Evolutionary conservation across 2,888 invertebrate genomes (phyloP).

Genomic region (Panopea generosa): DNA sequence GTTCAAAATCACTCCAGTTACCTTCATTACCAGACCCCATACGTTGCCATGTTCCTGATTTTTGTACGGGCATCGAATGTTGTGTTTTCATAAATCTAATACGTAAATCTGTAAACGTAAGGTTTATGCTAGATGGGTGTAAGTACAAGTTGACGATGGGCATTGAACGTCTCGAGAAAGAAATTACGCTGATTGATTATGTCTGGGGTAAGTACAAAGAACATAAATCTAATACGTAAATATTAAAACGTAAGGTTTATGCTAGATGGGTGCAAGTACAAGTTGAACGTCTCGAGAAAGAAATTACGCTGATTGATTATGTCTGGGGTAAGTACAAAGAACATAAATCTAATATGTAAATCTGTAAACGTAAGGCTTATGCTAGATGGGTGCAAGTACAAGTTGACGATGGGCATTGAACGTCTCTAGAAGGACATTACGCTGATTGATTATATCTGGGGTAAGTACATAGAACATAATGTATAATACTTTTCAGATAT

Average conservation of each 20-base stretch:
- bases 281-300: slow-evolving; percentile 37
- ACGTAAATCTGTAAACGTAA: slow-evolving; percentile 35
- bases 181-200: slow-evolving; percentile 19
- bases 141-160: slow-evolving; percentile 27
- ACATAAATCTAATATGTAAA: slow-evolving; percentile 21
- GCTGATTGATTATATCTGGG: slow-evolving; percentile 20
- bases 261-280: slow-evolving; percentile 44
- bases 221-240: slow-evolving; percentile 23
- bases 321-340: too few species aligned
- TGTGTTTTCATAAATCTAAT: slow-evolving; percentile 38
- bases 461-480: too few species aligned
- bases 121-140: slow-evolving; percentile 44
- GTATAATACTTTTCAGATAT: too few species aligned
- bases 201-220: too few species aligned
- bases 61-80: slow-evolving; percentile 54
- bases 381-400: slow-evolving; percentile 43
- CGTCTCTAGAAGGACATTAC: slow-evolving; percentile 21
- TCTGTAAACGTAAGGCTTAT: slow-evolving; percentile 38
- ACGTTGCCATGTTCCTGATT: slow-evolving; percentile 42
- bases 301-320: slow-evolving; percentile 20
- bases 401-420: slow-evolving; percentile 40
- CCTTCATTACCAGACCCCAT: slow-evolving; percentile 24
- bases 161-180: slow-evolving; percentile 37
- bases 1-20: slow-evolving; percentile 4
- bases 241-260: slow-evolving; percentile 39